phyloP scores from a whole-genome alignment of 2,113 vertebrate genomes.

The Maccullochella peelii region DNA sequence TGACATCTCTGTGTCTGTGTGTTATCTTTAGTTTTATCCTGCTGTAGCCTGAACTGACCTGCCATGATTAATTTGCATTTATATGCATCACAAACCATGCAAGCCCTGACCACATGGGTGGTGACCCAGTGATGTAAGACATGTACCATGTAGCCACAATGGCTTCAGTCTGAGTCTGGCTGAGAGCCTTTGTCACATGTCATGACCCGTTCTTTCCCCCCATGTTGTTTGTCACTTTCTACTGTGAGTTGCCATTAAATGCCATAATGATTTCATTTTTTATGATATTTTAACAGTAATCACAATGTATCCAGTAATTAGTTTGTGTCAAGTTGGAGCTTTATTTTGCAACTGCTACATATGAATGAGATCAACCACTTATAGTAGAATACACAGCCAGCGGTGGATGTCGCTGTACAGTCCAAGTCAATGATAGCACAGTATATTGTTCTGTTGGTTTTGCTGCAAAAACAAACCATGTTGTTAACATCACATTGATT shows the following conservation, averaged over 20 bases:
- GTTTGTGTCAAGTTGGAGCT: constrained; percentile 38
- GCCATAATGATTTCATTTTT: not conserved
- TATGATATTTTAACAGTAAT: not conserved
- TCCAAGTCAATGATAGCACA: not conserved
- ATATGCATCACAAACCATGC: constrained; percentile 47
- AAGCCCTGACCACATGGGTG: constrained; percentile 23
- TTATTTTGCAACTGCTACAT: constrained; percentile 22
- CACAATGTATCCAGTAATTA: constrained; percentile 35
- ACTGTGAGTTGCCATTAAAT: not conserved
- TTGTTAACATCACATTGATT: constrained; percentile 29
- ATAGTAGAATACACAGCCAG: not conserved
- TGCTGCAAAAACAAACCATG: constrained; percentile 30
- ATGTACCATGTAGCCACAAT: constrained; percentile 1
- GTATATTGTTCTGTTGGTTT: constrained; percentile 10
- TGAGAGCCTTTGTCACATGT: constrained; percentile 17
- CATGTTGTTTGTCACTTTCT: not conserved
- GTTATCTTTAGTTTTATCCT: constrained; percentile 2
- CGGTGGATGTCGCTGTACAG: not conserved
- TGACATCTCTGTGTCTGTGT: not conserved
- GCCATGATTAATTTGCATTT: constrained; percentile 52
- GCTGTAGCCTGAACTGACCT: constrained; percentile 19
- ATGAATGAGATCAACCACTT: constrained; percentile 6
- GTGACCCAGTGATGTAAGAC: constrained; percentile 34
- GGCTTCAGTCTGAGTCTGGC: constrained; percentile 18
- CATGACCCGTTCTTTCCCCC: not conserved